These are phyloP conservation scores for Aplochiton taeniatus DNA, from an alignment of 2,797 vertebrate species.

Conservation along the genomic window DNA sequence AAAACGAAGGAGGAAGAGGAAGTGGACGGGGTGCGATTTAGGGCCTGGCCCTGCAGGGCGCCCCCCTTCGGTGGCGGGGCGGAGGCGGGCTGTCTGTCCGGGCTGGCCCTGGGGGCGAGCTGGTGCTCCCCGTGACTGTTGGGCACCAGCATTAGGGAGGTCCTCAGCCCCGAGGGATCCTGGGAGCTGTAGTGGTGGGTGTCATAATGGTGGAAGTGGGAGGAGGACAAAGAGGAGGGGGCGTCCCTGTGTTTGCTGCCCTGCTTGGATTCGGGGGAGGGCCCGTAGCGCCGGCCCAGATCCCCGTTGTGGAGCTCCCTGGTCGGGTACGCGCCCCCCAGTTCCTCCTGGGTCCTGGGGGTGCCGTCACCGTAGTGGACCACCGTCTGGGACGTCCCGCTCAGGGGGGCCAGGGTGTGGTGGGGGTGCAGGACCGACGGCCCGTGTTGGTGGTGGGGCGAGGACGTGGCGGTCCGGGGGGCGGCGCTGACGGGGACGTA, in stretches of 20 bases:
- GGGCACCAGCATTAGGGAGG: conserved; percentile 91
- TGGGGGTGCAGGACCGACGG: conserved; percentile 87
- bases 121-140: conserved; percentile 83
- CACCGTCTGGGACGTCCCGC: conserved; percentile 85
- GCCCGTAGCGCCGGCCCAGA: conserved; percentile 79
- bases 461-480: conserved; percentile 80
- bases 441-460: conserved; percentile 75
- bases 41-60: conserved; percentile 84
- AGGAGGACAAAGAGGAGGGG: conserved; percentile 52
- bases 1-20: conserved; percentile 79
- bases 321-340: conserved; percentile 52
- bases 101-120: conserved; percentile 75
- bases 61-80: conserved; percentile 80
- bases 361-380: conserved; percentile 86
- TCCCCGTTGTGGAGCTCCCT: conserved; percentile 93
- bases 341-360: conserved; percentile 83
- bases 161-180: conserved; percentile 82
- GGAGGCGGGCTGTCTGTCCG: conserved; percentile 81
- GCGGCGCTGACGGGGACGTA: conserved; percentile 78
- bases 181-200: conserved; percentile 83
- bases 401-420: conserved; percentile 81
- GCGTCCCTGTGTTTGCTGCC: no score
- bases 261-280: conserved; percentile 49
- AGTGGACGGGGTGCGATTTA: conserved; percentile 77
- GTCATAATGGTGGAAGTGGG: conserved; percentile 79